A percentile compares a stretch with the other conserved stretches of the same genome.
Conservation (phyloP, 2,797 vertebrate species). For the Helicolenus hilgendorfi region DNA sequence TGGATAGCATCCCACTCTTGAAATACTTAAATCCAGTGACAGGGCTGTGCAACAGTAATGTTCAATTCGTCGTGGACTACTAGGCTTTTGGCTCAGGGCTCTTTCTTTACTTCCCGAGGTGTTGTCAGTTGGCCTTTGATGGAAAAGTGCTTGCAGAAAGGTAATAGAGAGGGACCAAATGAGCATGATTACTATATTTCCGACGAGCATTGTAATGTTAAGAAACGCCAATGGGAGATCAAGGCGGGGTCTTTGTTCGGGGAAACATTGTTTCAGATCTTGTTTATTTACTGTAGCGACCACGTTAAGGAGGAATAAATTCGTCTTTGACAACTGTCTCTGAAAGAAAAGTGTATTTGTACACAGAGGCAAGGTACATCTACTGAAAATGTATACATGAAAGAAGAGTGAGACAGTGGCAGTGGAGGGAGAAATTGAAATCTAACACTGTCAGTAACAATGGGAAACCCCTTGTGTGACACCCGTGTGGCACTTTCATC, state of each 20-base stretch:
- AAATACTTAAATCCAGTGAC: constrained; percentile 18
- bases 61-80: constrained; percentile 31
- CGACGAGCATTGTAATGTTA: constrained; percentile 29
- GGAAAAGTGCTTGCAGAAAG: constrained; percentile 19
- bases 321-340: neutral
- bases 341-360: neutral
- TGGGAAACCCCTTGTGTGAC: constrained; percentile 50
- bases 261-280: constrained; percentile 36
- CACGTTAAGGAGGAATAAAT: neutral
- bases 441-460: constrained; percentile 43
- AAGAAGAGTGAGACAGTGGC: constrained; percentile 2
- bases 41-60: constrained; percentile 27
- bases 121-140: constrained; percentile 40
- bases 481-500: constrained; percentile 55
- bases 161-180: constrained; percentile 42
- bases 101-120: constrained; percentile 31
- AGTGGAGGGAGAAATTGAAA: constrained; percentile 42
- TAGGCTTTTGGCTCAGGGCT: constrained; percentile 32
- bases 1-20: constrained; percentile 13
- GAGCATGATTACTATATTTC: constrained; percentile 32
- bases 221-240: constrained; percentile 41
- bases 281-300: constrained; percentile 11
- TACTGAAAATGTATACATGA: neutral
- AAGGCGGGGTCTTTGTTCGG: constrained; percentile 39
- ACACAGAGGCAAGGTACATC: neutral